These are phyloP conservation scores for Lumbricus terrestris DNA, from an alignment of 2,888 invertebrate species.

Conservation along the genomic window DNA sequence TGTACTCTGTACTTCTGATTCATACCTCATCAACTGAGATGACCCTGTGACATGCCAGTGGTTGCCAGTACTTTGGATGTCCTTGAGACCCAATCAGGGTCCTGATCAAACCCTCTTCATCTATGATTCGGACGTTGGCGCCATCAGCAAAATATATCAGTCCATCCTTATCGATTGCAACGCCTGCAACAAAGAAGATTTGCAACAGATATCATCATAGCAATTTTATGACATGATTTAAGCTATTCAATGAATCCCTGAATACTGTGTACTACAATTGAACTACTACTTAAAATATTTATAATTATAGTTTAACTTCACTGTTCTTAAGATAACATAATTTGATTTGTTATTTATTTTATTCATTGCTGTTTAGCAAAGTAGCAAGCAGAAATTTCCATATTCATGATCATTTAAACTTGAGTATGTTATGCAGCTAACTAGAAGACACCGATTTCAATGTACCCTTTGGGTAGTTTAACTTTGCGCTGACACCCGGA, in stretches of 20 bases:
- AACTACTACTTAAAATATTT: not conserved
- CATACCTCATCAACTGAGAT: constrained; percentile 76
- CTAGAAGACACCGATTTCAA: not conserved
- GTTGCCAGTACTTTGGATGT: constrained; percentile 91
- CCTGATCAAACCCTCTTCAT: constrained; percentile 86
- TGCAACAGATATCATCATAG: not conserved
- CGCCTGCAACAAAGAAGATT: constrained; percentile 64
- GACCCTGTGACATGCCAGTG: constrained; percentile 85
- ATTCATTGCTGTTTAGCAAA: no score
- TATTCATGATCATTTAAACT: not conserved
- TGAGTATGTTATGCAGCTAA: not conserved
- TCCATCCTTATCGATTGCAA: constrained; percentile 90
- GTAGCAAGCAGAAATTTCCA: not conserved
- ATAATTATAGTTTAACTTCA: not conserved
- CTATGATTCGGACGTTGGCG: constrained; percentile 90
- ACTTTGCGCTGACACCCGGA: constrained; percentile 81
- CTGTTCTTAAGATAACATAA: not conserved
- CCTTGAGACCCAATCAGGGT: constrained; percentile 93
- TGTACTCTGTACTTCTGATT: not conserved
- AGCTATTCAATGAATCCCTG: not conserved
- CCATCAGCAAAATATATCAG: constrained; percentile 97
- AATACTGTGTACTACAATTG: not conserved
- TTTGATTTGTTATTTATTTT: not conserved
- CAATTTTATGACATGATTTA: not conserved
- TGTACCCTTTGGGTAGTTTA: constrained; percentile 82